A percentile compares a stretch with the other conserved stretches of the same genome.
phyloP scores from a whole-genome alignment of 2,113 vertebrate species.

The Brachyhypopomus occidentalis region DNA sequence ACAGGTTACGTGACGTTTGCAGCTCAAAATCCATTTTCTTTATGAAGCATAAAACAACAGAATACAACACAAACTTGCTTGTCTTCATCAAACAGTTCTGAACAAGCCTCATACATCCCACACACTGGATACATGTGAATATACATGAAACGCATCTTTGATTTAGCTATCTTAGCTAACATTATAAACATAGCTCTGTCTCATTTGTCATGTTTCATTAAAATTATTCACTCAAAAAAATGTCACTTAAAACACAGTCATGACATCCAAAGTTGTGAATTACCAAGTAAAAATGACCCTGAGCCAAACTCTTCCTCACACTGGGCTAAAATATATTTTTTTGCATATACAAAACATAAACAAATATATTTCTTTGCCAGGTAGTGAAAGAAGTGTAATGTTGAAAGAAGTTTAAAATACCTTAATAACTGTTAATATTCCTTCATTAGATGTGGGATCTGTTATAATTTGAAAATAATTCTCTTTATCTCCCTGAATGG shows the following conservation, averaged over 20 bases:
- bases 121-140: no score
- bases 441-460: constrained; percentile 79
- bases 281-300: no score
- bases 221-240: no score
- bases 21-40: constrained; percentile 65
- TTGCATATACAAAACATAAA: neutral
- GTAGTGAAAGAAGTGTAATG: neutral
- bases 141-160: neutral
- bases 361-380: neutral
- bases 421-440: constrained; percentile 77
- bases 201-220: neutral
- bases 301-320: no score
- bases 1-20: constrained; percentile 43
- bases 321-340: no score
- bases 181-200: no score
- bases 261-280: no score
- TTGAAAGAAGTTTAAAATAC: constrained; percentile 59
- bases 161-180: no score
- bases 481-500: constrained; percentile 70
- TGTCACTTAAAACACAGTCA: no score
- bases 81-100: neutral
- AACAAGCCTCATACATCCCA: neutral
- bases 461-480: constrained; percentile 71
- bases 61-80: no score
- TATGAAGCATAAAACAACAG: neutral